phyloP scores from a whole-genome alignment of 2,797 vertebrate genomes.

The Paedocypris micromegethes region DNA sequence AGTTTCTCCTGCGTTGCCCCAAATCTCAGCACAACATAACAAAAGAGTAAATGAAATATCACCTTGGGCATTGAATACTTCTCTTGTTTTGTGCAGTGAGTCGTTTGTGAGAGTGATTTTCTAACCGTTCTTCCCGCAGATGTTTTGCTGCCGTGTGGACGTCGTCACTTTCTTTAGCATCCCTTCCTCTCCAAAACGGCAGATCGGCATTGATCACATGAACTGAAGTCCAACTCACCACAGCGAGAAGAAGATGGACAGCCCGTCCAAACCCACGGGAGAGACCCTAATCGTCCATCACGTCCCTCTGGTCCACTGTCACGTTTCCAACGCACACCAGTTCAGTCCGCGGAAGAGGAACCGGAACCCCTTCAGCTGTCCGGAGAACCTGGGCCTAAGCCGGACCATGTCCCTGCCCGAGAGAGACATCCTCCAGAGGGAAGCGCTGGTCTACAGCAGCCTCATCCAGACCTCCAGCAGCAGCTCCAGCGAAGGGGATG shows the following conservation, averaged over 20 bases:
- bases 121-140: conserved; percentile 52
- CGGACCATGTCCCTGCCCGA: conserved; percentile 80
- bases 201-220: conserved; percentile 45
- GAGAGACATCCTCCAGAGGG: conserved; percentile 80
- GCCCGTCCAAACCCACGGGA: conserved; percentile 84
- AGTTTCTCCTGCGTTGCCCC: too few species aligned
- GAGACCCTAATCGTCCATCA: conserved; percentile 97
- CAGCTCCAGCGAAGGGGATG: conserved; percentile 48
- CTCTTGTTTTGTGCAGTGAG: too few species aligned
- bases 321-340: conserved; percentile 77
- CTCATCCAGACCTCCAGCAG: conserved; percentile 70
- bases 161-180: conserved; percentile 56
- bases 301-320: conserved; percentile 96
- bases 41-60: too few species aligned
- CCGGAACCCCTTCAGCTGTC: conserved; percentile 80
- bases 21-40: too few species aligned
- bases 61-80: too few species aligned
- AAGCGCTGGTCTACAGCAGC: conserved; percentile 83
- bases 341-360: conserved; percentile 69
- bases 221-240: conserved; percentile 39
- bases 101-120: too few species aligned
- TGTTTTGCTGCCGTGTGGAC: conserved; percentile 60
- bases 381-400: conserved; percentile 77
- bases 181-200: conserved; percentile 51
- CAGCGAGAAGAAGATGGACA: conserved; percentile 75